Base-by-base conservation (phyloP, 2,888 invertebrate genomes). In the Allacma fusca region DNA sequence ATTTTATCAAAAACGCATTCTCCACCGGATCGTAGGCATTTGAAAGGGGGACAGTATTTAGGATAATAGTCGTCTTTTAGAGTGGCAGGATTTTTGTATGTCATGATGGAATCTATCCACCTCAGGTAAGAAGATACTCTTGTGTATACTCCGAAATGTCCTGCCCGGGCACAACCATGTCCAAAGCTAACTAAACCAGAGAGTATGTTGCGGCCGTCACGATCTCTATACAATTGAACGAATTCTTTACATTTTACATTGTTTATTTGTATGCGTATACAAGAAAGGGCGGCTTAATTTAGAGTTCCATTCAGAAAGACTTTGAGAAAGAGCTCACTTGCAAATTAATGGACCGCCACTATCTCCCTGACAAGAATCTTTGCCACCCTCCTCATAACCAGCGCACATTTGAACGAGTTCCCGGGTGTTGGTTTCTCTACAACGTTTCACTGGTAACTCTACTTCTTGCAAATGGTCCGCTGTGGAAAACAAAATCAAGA, bases 181-280 rank as follows among this genome's bases (percentile, higher is more conserved):
- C 95, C 95, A 85, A 95, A 94, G 85, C 94, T 94, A 0, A 95
- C 93, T 72, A 95, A 90, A 0, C 95, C 95, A 5, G 92, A 94
- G 79, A 94, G 88, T 85, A 93, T 94, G 92, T 93, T 94, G 85
- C 92, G 92, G 80, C 90, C 89, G 0, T 88, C 86, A 85, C 90
- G 89, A 77, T 89, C 88, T 85, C 90, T 87, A 76, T n/a, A n/a
- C n/a, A n/a, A n/a, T n/a, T n/a, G n/a, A n/a, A n/a, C n/a, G n/a
- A n/a, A n/a, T n/a, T n/a, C n/a, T n/a, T n/a, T n/a, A n/a, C n/a
- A n/a, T n/a, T n/a, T n/a, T n/a, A n/a, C n/a, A n/a, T n/a, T n/a
- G n/a, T n/a, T n/a, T n/a, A n/a, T n/a, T n/a, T n/a, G n/a, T n/a
- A n/a, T n/a, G n/a, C n/a, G n/a, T n/a, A n/a, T n/a, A n/a, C n/a